Evolutionary conservation across 1,140 invertebrate species (phyloP).

Genomic region (Drosophila repleta): DNA sequence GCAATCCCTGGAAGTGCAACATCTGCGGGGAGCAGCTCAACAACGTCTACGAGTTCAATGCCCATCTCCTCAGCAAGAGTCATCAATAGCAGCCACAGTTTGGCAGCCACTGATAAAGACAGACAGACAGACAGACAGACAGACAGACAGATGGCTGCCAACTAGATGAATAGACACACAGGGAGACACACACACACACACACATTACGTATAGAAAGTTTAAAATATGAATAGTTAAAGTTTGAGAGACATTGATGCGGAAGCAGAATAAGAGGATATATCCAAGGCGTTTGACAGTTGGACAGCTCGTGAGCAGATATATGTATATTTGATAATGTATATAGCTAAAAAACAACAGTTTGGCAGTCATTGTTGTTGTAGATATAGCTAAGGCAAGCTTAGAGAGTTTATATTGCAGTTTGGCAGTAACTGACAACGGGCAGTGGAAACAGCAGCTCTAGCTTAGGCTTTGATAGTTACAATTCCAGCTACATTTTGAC

Average conservation of each 20-base stretch:
- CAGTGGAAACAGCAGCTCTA: too few species aligned
- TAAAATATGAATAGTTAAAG: constrained; percentile 34
- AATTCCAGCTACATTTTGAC: too few species aligned
- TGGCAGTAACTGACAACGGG: too few species aligned
- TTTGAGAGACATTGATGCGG: constrained; percentile 13
- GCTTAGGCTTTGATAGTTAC: too few species aligned
- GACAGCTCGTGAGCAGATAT: too few species aligned
- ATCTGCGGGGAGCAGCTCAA: constrained; percentile 97
- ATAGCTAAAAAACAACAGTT: too few species aligned
- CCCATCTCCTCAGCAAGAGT: constrained; percentile 96
- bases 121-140: constrained; percentile 10
- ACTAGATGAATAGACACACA: not conserved
- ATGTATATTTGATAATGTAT: too few species aligned
- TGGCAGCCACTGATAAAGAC: constrained; percentile 49
- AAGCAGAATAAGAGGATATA: not conserved
- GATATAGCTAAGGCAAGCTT: too few species aligned
- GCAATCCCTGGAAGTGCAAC: constrained; percentile 99
- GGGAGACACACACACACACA: constrained; percentile 11
- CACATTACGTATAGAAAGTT: not conserved
- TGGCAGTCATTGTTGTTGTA: too few species aligned
- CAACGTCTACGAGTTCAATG: constrained; percentile 98
- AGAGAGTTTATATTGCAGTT: too few species aligned
- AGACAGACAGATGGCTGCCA: constrained; percentile 15
- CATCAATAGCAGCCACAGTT: constrained; percentile 88
- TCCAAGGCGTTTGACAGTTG: too few species aligned